phyloP scores from a whole-genome alignment of 2,113 vertebrate genomes.

The Thermophis baileyi region DNA sequence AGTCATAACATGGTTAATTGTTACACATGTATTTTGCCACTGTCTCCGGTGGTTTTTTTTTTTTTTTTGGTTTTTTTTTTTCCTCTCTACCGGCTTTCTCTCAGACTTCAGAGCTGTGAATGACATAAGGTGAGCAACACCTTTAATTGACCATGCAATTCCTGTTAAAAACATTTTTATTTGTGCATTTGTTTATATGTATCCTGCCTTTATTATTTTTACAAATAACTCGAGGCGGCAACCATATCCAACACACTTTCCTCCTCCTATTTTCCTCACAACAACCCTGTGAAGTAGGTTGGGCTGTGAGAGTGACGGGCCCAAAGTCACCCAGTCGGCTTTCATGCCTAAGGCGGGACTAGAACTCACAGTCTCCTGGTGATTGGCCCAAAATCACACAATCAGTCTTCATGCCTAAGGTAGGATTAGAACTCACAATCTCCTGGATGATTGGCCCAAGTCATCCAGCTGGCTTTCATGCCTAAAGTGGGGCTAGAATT shows the following conservation, averaged over 20 bases:
- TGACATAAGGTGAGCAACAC: accelerated
- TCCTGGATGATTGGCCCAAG: neutral
- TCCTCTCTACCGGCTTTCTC: neutral
- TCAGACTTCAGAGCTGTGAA: conserved; percentile 9
- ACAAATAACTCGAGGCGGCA: neutral
- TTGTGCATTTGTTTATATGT: neutral
- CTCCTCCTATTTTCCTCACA: neutral
- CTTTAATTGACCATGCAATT: neutral
- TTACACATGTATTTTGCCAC: conserved; percentile 35
- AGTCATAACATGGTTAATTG: conserved; percentile 39
- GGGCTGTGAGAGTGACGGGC: neutral
- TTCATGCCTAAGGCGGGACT: neutral
- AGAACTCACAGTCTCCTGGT: neutral
- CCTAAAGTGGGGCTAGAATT: too few relatives aligned
- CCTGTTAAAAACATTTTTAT: neutral
- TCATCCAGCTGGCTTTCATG: too few relatives aligned
- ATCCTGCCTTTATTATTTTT: neutral
- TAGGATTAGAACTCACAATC: neutral
- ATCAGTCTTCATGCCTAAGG: neutral
- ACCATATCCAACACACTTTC: neutral
- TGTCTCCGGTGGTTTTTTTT: conserved; percentile 25
- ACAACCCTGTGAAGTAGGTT: neutral
- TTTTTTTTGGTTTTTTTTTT: conserved; percentile 3
- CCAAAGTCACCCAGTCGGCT: neutral
- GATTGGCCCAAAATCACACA: too few relatives aligned